phyloP scores from a whole-genome alignment of 2,797 vertebrate genomes.

The Hafferia zeledoni region DNA sequence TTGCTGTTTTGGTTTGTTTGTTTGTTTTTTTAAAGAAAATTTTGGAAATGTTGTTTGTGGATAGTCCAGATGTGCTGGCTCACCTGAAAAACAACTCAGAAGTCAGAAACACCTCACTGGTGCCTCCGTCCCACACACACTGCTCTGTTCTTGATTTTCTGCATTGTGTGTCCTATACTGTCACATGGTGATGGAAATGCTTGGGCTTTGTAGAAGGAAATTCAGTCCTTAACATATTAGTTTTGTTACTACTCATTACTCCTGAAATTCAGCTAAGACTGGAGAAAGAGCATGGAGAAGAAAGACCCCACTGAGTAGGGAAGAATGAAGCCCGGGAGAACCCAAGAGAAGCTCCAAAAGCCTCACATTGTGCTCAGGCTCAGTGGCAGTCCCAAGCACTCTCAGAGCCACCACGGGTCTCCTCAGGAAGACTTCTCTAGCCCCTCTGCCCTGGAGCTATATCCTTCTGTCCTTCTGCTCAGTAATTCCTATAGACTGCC shows the following conservation, averaged over 20 bases:
- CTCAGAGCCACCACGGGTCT: not conserved
- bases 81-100: not conserved
- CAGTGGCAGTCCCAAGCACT: not conserved
- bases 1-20: too few relatives aligned
- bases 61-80: not conserved
- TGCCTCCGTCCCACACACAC: not conserved
- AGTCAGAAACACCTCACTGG: not conserved
- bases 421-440: not conserved
- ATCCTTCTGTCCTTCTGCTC: not conserved
- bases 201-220: not conserved
- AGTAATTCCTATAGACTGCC: not conserved
- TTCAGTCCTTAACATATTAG: not conserved
- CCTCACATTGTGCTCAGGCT: accelerated
- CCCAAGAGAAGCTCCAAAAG: not conserved
- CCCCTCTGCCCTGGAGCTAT: not conserved
- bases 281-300: not conserved
- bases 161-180: not conserved
- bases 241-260: not conserved
- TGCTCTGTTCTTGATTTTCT: not conserved
- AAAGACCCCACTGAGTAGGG: not conserved
- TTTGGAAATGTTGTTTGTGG: not conserved
- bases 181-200: accelerated
- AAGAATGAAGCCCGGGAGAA: not conserved
- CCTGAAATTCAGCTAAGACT: not conserved
- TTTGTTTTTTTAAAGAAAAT: not conserved